Evolutionary conservation across 23 tunicate genomes (phyloP).

Genomic region (Trididemnum nubilum): DNA sequence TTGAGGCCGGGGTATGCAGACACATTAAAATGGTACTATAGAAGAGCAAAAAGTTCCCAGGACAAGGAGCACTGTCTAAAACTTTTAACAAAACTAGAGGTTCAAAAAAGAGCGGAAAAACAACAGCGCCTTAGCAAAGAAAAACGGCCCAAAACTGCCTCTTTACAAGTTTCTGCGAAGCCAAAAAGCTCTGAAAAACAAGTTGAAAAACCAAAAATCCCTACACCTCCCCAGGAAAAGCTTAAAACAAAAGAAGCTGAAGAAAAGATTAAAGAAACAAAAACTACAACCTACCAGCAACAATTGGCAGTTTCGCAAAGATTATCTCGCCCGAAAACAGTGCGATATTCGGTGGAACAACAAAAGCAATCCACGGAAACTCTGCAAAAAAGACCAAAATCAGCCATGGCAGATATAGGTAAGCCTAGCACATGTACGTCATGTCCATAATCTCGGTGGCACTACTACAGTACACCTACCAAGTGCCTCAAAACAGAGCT

Average conservation of each 20-base stretch:
- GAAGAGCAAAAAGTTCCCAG: conserved; percentile 48
- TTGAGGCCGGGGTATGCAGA: conserved; percentile 65
- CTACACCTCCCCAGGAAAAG: neutral
- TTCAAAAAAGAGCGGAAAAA: conserved; percentile 15
- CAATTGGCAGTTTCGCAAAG: conserved; percentile 60
- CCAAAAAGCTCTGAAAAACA: neutral
- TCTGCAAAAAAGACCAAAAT: conserved; percentile 54
- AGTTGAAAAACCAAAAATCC: neutral
- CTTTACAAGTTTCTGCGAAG: neutral
- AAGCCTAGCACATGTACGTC: neutral
- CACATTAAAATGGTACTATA: conserved; percentile 86
- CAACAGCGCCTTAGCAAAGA: neutral
- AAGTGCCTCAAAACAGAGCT: too few relatives aligned
- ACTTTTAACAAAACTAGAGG: conserved; percentile 55
- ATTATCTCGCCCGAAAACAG: conserved; percentile 80
- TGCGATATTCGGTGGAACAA: neutral
- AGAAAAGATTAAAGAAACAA: neutral
- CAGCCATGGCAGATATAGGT: conserved; percentile 95
- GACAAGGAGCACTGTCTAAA: conserved; percentile 78
- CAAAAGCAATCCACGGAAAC: neutral
- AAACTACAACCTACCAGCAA: conserved; percentile 45
- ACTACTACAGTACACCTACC: too few relatives aligned
- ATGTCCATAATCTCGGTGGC: too few relatives aligned
- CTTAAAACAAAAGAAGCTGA: neutral
- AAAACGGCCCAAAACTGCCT: conserved; percentile 4